phyloP scores from a whole-genome alignment of 1,140 invertebrate species.

The Drosophila littoralis region DNA sequence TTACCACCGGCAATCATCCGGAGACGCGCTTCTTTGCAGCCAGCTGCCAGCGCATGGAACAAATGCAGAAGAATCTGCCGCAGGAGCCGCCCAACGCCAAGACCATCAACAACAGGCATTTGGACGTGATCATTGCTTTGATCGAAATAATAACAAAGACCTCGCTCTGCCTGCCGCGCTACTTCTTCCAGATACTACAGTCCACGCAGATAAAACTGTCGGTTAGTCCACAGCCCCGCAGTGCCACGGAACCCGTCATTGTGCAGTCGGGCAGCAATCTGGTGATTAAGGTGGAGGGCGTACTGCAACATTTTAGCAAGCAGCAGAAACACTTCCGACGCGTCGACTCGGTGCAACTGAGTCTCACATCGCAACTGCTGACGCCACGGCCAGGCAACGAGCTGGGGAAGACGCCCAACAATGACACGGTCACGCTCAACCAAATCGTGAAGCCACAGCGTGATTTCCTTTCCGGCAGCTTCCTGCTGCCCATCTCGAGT shows the following conservation, averaged over 20 bases:
- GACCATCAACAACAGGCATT: conserved; percentile 76
- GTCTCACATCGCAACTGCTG: conserved; percentile 88
- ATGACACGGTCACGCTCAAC: conserved; percentile 86
- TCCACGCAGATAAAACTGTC: conserved; percentile 92
- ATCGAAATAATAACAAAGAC: conserved; percentile 81
- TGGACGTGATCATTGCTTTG: conserved; percentile 77
- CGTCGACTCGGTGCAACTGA: conserved; percentile 89
- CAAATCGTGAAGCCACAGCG: conserved; percentile 90
- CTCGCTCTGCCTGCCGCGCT: conserved; percentile 87
- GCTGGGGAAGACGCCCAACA: conserved; percentile 41
- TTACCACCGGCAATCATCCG: conserved; percentile 74
- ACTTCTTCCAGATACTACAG: conserved; percentile 95
- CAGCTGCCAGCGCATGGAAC: conserved; percentile 71
- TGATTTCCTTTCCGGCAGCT: conserved; percentile 92
- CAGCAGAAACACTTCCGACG: conserved; percentile 88
- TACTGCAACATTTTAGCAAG: conserved; percentile 89
- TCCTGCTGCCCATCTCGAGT: conserved; percentile 86
- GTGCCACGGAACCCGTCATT: conserved; percentile 90
- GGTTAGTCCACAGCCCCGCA: conserved; percentile 92
- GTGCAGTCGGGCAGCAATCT: conserved; percentile 91
- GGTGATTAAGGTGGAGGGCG: conserved; percentile 94
- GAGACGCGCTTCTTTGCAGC: conserved; percentile 76
- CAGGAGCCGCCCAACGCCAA: conserved; percentile 71
- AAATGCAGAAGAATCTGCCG: conserved; percentile 74
- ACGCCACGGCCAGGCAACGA: conserved; percentile 85